Percentiles rank a stretch among this genome's conserved stretches.
phyloP scores from a whole-genome alignment of 2,113 vertebrate genomes.

The Lepus europaeus region DNA sequence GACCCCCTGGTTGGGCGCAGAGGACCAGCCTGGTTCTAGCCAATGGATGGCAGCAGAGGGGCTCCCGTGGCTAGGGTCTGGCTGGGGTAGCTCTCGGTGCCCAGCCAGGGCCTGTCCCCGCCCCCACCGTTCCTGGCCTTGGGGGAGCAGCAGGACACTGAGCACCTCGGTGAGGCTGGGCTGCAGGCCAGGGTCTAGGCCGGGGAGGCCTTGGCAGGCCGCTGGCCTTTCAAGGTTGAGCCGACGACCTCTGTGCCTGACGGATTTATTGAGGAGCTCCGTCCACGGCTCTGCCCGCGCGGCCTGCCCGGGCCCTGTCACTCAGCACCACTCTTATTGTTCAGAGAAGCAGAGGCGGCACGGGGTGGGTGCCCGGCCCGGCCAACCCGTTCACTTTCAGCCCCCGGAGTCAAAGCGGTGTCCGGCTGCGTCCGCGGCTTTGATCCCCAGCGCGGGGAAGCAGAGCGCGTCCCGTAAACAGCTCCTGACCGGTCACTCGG shows the following conservation, averaged over 20 bases:
- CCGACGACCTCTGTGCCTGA: neutral
- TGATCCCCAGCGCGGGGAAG: constrained; percentile 79
- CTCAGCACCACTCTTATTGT: constrained; percentile 60
- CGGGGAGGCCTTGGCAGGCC: neutral
- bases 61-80: neutral
- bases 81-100: accelerated
- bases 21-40: accelerated
- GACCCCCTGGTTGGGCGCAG: accelerated
- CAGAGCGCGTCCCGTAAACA: constrained; percentile 50
- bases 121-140: too few species aligned
- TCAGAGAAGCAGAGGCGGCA: accelerated
- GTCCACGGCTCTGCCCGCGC: neutral
- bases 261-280: neutral
- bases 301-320: neutral
- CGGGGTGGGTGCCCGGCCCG: accelerated
- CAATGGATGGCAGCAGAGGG: accelerated
- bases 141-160: accelerated
- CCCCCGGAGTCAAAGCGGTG: constrained; percentile 53
- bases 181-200: neutral
- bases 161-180: accelerated
- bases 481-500: too few species aligned
- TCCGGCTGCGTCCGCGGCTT: constrained; percentile 55
- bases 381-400: constrained; percentile 61
- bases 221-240: constrained; percentile 50
- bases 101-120: too few species aligned